phyloP scores from a whole-genome alignment of 2,113 vertebrate species.

The Illadopsis cleaveri region DNA sequence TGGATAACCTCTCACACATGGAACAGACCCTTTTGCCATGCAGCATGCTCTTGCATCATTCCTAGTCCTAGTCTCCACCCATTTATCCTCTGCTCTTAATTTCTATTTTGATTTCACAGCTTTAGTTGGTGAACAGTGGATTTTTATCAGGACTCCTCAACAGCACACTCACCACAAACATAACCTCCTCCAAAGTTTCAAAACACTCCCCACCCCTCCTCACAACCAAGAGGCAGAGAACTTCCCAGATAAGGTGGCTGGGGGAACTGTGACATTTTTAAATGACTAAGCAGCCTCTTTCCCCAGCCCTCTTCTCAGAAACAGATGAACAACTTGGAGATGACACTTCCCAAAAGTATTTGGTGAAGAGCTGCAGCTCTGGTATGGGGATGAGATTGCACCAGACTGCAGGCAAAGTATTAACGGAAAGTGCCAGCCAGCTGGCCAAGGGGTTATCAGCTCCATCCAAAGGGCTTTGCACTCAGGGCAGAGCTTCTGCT shows the following conservation, averaged over 20 bases:
- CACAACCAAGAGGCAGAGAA: background rate
- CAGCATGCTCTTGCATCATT: rapidly evolving
- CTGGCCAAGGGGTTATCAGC: background rate
- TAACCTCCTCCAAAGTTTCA: background rate
- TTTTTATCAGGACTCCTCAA: background rate
- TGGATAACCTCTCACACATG: background rate
- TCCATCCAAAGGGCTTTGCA: background rate
- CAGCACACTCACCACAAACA: background rate
- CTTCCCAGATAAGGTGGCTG: background rate
- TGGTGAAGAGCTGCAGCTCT: background rate
- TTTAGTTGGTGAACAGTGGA: background rate
- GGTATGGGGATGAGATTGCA: background rate
- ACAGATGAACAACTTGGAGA: background rate
- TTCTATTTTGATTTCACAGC: background rate
- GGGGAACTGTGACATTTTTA: background rate
- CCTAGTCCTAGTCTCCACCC: background rate
- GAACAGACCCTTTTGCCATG: background rate
- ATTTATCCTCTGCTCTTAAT: background rate
- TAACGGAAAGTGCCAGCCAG: background rate
- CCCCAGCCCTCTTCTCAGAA: background rate
- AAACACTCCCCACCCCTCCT: background rate
- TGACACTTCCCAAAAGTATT: background rate
- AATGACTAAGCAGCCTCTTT: background rate
- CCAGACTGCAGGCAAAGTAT: background rate
- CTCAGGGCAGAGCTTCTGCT: background rate